These are phyloP conservation scores for Camponotus floridanus DNA, from an alignment of 1,140 invertebrate genomes.

Conservation along the genomic window DNA sequence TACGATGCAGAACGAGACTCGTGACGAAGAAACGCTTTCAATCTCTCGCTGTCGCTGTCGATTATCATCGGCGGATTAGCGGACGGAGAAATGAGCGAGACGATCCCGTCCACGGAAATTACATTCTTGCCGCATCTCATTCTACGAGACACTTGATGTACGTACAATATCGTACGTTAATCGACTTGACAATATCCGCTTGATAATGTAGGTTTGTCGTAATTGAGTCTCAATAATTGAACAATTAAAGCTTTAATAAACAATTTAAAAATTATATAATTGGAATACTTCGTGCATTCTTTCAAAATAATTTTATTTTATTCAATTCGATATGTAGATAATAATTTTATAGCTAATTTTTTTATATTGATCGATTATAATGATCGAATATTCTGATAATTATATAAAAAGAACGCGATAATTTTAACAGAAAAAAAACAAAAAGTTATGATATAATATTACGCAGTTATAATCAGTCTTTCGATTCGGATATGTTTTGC, in stretches of 20 bases:
- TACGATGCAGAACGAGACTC: slow-evolving; percentile 22
- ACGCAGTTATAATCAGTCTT: background rate
- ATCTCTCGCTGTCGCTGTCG: slow-evolving; percentile 56
- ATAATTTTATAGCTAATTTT: background rate
- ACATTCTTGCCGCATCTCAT: background rate
- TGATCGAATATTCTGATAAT: background rate
- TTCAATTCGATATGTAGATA: background rate
- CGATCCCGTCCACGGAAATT: slow-evolving; percentile 27
- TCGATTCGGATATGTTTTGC: background rate
- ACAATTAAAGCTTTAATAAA: slow-evolving; percentile 2
- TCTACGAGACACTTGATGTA: background rate
- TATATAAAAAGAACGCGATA: background rate
- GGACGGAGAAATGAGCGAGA: slow-evolving; percentile 17
- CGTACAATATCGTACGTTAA: slow-evolving; percentile 35
- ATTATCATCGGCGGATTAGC: slow-evolving; percentile 45
- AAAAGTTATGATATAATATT: slow-evolving; percentile 7
- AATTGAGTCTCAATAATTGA: background rate
- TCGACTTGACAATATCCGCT: background rate
- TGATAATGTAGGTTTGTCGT: background rate
- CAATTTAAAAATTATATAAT: background rate
- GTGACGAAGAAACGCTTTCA: slow-evolving; percentile 49
- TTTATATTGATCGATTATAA: background rate
- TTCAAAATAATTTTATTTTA: background rate
- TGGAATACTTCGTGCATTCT: background rate
- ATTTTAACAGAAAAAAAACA: background rate